Conservation (phyloP, 1,140 invertebrate genomes). For the Phocides pigmalion region DNA sequence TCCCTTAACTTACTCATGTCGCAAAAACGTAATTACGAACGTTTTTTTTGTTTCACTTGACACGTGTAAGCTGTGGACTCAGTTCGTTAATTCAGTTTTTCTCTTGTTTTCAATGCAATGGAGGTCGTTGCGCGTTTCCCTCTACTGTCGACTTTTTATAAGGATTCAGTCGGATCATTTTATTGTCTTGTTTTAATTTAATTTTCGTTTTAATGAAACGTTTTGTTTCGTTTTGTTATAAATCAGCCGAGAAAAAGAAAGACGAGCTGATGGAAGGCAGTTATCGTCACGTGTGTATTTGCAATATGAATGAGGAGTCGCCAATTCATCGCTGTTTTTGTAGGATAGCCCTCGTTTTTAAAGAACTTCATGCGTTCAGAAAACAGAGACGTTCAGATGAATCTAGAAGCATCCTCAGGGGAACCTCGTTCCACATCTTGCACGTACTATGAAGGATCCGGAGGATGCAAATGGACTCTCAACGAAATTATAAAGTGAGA, state of each 20-base stretch:
- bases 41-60: neutral
- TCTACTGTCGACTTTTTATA: neutral
- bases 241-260: too few species aligned
- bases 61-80: neutral
- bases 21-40: neutral
- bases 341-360: too few species aligned
- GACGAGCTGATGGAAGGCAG: too few species aligned
- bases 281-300: too few species aligned
- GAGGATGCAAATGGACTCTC: neutral
- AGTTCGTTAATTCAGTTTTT: slow-evolving; percentile 9
- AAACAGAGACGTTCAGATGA: too few species aligned
- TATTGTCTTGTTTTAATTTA: too few species aligned
- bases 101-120: neutral
- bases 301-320: too few species aligned
- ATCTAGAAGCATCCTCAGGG: neutral
- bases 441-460: too few species aligned
- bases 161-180: neutral
- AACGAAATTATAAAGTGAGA: neutral
- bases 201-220: neutral
- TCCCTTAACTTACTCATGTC: neutral
- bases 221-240: neutral
- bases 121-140: neutral
- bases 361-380: too few species aligned
- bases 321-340: too few species aligned
- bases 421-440: too few species aligned